Conservation (phyloP, 1,140 invertebrate genomes). For the Drosophila seguyi region DNA sequence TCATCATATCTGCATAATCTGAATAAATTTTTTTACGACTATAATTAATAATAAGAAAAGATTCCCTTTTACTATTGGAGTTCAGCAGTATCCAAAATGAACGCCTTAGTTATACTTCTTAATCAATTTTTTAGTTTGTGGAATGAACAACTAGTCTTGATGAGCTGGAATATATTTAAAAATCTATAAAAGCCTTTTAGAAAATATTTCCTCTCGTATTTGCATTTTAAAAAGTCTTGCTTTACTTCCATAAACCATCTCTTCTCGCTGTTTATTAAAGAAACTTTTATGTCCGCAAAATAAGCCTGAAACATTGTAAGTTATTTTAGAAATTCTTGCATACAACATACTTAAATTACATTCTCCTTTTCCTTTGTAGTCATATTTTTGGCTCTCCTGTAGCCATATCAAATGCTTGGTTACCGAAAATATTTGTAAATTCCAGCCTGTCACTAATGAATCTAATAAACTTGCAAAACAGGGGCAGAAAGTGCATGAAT, state of each 20-base stretch:
- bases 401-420: conserved; percentile 2
- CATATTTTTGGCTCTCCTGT: not conserved
- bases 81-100: too few relatives aligned
- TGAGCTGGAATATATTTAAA: too few relatives aligned
- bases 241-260: not conserved
- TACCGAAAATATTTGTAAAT: conserved; percentile 11
- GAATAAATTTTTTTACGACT: too few relatives aligned
- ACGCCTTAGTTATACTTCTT: too few relatives aligned
- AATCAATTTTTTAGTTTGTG: too few relatives aligned
- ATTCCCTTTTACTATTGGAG: too few relatives aligned
- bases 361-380: not conserved
- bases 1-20: too few relatives aligned
- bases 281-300: not conserved
- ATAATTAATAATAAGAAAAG: too few relatives aligned
- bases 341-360: not conserved
- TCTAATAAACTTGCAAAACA: conserved; percentile 23
- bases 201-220: not conserved
- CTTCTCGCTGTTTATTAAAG: not conserved
- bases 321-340: conserved; percentile 8
- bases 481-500: not conserved
- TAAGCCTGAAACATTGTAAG: not conserved
- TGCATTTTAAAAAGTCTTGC: not conserved
- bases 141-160: too few relatives aligned
- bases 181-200: too few relatives aligned
- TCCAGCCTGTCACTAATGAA: conserved; percentile 8